Evolutionary conservation across 2,797 vertebrate species (phyloP).

Genomic region (Vireo griseus): DNA sequence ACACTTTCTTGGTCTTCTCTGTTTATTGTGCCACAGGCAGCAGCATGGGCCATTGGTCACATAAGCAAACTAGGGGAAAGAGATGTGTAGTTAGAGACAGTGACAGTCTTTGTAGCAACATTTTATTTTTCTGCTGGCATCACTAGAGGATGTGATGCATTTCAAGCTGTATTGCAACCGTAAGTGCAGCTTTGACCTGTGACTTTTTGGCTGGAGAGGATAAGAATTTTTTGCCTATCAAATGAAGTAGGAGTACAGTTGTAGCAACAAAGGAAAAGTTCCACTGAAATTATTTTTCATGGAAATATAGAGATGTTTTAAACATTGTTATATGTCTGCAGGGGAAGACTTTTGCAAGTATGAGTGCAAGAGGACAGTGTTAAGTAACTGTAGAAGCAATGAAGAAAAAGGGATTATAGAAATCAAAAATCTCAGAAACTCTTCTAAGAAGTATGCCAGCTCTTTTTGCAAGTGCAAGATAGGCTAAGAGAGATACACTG

Average conservation of each 20-base stretch:
- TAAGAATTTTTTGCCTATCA: background rate
- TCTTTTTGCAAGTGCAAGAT: background rate
- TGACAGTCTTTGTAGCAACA: background rate
- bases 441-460: background rate
- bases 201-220: background rate
- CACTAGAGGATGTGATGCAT: background rate
- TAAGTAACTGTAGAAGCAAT: background rate
- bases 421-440: background rate
- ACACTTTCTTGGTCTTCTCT: background rate
- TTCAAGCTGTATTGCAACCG: background rate
- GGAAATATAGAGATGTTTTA: background rate
- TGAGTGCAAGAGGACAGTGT: background rate
- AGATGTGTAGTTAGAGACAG: background rate
- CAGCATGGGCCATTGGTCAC: rapidly evolving
- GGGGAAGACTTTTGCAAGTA: background rate
- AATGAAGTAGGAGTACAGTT: background rate
- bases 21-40: background rate
- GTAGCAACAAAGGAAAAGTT: background rate
- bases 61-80: background rate
- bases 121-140: background rate
- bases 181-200: background rate
- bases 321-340: background rate
- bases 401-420: background rate
- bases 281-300: background rate
- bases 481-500: background rate